phyloP scores from a whole-genome alignment of 1,140 invertebrate genomes.

The Zaprionus africanus region DNA sequence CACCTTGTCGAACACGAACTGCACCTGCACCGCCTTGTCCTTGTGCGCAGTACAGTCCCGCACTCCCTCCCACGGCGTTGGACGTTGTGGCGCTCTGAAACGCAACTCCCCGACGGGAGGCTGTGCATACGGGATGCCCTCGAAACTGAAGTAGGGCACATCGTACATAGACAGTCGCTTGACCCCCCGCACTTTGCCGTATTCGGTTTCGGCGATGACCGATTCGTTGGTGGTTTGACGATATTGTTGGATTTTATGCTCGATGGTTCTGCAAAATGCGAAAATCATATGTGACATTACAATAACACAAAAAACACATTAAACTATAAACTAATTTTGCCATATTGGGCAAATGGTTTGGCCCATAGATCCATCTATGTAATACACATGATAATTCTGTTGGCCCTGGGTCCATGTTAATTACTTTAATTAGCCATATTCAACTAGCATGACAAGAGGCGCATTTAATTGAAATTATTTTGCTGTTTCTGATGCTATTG shows the following conservation, averaged over 20 bases:
- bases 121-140: conserved; percentile 87
- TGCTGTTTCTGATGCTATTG: conserved; percentile 53
- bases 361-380: conserved; percentile 13
- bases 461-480: conserved; percentile 75
- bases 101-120: conserved; percentile 86
- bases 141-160: conserved; percentile 84
- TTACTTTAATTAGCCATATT: conserved; percentile 36
- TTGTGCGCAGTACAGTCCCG: conserved; percentile 81
- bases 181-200: conserved; percentile 72
- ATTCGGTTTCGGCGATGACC: conserved; percentile 70
- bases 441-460: conserved; percentile 7
- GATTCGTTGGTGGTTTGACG: conserved; percentile 74
- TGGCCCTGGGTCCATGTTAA: conserved; percentile 22
- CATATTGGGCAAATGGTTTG: neutral
- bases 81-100: conserved; percentile 85
- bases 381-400: conserved; percentile 56
- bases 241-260: conserved; percentile 77
- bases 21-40: conserved; percentile 78
- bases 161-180: conserved; percentile 72
- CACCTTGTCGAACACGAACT: conserved; percentile 63
- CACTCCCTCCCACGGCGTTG: conserved; percentile 74
- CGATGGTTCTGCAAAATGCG: conserved; percentile 66
- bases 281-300: conserved; percentile 44
- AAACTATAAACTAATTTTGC: neutral
- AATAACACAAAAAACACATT: conserved; percentile 33